Conservation (phyloP, 1,140 invertebrate species). For the Hesperophylax magnus region DNA sequence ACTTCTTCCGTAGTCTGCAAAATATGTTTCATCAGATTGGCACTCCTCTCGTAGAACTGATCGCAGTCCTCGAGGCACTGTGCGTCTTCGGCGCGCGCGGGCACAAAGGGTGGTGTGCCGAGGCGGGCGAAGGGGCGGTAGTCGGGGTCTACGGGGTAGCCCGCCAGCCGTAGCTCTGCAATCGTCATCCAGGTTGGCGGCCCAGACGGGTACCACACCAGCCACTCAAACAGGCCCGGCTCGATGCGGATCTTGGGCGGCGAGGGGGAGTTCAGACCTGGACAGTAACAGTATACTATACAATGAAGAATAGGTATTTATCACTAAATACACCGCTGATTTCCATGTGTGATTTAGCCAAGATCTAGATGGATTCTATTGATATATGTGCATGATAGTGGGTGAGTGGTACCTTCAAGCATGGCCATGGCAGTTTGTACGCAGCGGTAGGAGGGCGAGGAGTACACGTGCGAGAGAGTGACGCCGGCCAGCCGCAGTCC, state of each 20-base stretch:
- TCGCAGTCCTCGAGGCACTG: slow-evolving; percentile 75
- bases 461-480: slow-evolving; percentile 81
- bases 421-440: slow-evolving; percentile 89
- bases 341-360: too few relatives aligned
- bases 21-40: slow-evolving; percentile 66
- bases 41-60: slow-evolving; percentile 83
- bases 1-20: slow-evolving; percentile 61
- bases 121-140: slow-evolving; percentile 78
- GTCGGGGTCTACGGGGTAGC: slow-evolving; percentile 82
- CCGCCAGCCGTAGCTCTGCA: slow-evolving; percentile 79
- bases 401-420: slow-evolving; percentile 68
- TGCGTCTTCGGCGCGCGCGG: slow-evolving; percentile 65
- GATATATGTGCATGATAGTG: background rate
- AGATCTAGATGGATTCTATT: too few relatives aligned
- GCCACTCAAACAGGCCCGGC: slow-evolving; percentile 93
- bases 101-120: slow-evolving; percentile 60
- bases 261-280: slow-evolving; percentile 67
- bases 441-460: slow-evolving; percentile 90
- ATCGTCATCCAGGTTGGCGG: slow-evolving; percentile 85
- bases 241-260: slow-evolving; percentile 81
- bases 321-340: too few relatives aligned
- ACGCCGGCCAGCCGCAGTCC: slow-evolving; percentile 79
- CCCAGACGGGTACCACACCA: slow-evolving; percentile 88
- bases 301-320: background rate
- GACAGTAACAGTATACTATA: background rate